Evolutionary conservation across 2,113 vertebrate genomes (phyloP).

Genomic region (Anoplopoma fimbria): DNA sequence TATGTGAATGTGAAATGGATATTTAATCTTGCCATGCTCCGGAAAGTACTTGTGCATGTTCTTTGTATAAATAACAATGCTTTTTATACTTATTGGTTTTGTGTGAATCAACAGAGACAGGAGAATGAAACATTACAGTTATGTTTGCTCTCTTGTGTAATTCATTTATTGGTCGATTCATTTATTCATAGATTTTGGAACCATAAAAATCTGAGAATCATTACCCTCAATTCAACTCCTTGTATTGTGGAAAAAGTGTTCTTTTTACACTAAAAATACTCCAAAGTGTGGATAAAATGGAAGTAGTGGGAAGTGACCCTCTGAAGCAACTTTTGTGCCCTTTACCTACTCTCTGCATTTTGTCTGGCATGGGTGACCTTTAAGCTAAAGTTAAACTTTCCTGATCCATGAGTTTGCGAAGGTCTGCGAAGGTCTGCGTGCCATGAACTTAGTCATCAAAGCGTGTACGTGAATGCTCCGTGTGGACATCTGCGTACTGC

Average conservation of each 20-base stretch:
- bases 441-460: neutral
- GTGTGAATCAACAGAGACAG: conserved; percentile 7
- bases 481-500: neutral
- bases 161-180: neutral
- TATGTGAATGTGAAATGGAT: conserved; percentile 38
- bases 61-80: conserved; percentile 23
- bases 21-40: conserved; percentile 46
- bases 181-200: neutral
- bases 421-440: neutral
- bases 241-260: neutral
- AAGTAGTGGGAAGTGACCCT: conserved; percentile 43
- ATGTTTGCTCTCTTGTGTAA: neutral
- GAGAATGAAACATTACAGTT: neutral
- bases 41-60: conserved; percentile 22
- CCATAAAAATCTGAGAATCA: neutral
- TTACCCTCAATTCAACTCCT: neutral
- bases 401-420: neutral
- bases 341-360: conserved; percentile 46
- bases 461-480: neutral
- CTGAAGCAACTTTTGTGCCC: conserved; percentile 3
- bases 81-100: neutral
- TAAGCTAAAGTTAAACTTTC: conserved; percentile 1
- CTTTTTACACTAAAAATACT: neutral
- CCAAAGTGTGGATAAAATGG: neutral
- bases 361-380: conserved; percentile 29